These are phyloP conservation scores for Ceyx margarethae DNA, from an alignment of 2,113 vertebrate genomes.

Conservation along the genomic window DNA sequence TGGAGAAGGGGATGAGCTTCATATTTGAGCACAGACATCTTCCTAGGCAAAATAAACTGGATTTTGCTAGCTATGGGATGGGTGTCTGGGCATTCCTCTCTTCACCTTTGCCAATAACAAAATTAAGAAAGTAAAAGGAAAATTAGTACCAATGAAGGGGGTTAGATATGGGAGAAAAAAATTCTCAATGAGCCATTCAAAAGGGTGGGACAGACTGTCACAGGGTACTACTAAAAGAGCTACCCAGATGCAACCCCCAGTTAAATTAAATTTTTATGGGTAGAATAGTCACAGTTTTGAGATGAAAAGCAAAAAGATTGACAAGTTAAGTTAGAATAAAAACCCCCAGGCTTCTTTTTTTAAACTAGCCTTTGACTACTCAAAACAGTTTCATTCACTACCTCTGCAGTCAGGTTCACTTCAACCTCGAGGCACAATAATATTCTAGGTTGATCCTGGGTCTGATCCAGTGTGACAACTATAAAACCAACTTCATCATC, in stretches of 20 bases:
- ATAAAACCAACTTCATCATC: neutral
- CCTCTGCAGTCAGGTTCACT: neutral
- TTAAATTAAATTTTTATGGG: neutral
- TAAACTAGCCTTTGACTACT: neutral
- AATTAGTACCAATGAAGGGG: neutral
- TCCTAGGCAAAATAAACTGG: neutral
- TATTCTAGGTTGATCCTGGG: neutral
- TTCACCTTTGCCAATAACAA: neutral
- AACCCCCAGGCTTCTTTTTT: neutral
- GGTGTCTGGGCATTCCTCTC: neutral
- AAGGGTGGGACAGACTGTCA: neutral
- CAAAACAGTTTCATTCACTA: neutral
- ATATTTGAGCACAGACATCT: neutral
- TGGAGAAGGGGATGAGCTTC: neutral
- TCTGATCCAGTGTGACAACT: neutral
- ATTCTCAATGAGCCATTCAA: neutral
- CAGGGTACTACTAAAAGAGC: neutral
- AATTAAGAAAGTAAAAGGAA: neutral
- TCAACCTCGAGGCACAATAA: neutral
- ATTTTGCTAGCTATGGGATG: neutral
- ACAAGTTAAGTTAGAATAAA: neutral
- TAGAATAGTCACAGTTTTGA: neutral
- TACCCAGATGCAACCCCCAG: neutral
- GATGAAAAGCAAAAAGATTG: neutral
- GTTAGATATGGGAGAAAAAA: neutral